Evolutionary conservation across 2,888 invertebrate species (phyloP), one percentile per base, ranked within the genome.

Genomic region (Ditula angustiorana): DNA sequence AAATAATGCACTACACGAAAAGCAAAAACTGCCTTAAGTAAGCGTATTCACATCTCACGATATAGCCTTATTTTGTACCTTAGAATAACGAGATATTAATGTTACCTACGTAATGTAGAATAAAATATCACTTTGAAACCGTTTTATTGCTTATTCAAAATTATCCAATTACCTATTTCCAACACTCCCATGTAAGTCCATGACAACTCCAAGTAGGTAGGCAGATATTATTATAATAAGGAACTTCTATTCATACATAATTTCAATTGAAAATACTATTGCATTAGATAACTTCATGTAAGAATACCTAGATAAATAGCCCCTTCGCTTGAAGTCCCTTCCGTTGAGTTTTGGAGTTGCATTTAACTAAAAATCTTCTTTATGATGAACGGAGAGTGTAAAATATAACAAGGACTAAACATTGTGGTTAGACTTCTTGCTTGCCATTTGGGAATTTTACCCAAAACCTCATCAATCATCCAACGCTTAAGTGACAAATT

Each of bases 21-120:
- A 83, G 82, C 81, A 82, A 86, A 77, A 87, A 90, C 89, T 91
- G 90, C 91, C 91, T 91, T 92, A 91, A 70, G 62, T 87, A 86
- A 86, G 87, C 83, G 82, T 87, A 84, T 83, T 88, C 90, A 90
- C 90, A 80, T 88, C 81, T 87, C 91, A 92, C 92, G 79, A 81
- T 80, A 86, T 85, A 90, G 92, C 92, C 92, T 92, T 92, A 92
- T 92, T 92, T 91, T 91, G 77, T 90, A 92, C 90, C 83, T 81
- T 88, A 87, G 83, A 74, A 74, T 73, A 74, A 61, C 64, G 74
- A 71, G 67, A 76, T 72, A 58, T 68, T 68, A 73, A 73, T 68
- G 71, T 76, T 77, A 74, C 61, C 16, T 70, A 76, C n/a, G n/a
- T n/a, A 67, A 69, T 74, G 78, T 72, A 72, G 67, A 73, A 76